These are phyloP conservation scores for Numida meleagris DNA, from an alignment of 2,113 vertebrate genomes.

Conservation along the genomic window DNA sequence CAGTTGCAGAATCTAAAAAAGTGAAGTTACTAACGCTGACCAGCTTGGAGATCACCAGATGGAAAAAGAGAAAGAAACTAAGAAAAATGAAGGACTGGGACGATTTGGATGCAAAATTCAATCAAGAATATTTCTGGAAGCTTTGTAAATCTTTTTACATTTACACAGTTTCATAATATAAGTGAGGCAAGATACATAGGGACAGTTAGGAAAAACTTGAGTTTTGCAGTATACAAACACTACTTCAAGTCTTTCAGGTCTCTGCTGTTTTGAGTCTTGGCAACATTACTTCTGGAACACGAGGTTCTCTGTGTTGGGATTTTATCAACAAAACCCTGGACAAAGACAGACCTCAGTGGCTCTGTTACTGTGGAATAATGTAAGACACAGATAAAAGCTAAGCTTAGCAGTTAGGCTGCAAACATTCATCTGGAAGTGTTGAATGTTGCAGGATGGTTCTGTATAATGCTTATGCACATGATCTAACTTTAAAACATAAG, in stretches of 20 bases:
- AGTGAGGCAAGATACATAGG: not conserved
- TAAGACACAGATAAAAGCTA: not conserved
- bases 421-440: not conserved
- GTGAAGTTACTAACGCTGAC: not conserved
- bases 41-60: not conserved
- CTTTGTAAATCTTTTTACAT: not conserved
- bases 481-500: slow-evolving; percentile 34
- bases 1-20: not conserved
- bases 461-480: not conserved
- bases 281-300: not conserved
- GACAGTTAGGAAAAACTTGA: not conserved
- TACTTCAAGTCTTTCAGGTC: not conserved
- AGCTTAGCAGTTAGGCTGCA: not conserved
- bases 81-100: not conserved
- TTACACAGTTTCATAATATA: not conserved
- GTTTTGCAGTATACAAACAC: not conserved
- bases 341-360: not conserved
- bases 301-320: not conserved
- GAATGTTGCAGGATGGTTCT: not conserved
- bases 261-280: not conserved
- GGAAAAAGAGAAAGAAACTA: slow-evolving; percentile 31
- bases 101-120: not conserved
- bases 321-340: slow-evolving; percentile 11
- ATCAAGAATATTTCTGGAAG: slow-evolving; percentile 7
- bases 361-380: not conserved